Percentiles rank a stretch among this genome's conserved stretches.
Conservation (phyloP, 1,140 invertebrate species). For the Sipha flava region DNA sequence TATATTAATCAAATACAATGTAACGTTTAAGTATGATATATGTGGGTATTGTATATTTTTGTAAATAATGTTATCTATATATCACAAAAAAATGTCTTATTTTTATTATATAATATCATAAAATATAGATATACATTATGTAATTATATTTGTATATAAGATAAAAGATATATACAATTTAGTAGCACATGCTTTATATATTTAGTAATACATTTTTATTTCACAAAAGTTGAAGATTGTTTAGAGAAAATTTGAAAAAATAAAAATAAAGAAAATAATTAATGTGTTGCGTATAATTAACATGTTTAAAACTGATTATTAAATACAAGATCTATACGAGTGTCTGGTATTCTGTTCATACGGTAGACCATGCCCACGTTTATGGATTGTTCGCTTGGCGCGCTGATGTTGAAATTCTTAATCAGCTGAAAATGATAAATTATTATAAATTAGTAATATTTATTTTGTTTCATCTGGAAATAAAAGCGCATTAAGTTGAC, state of each 20-base stretch:
- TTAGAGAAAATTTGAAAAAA: constrained; percentile 14
- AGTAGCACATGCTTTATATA: constrained; percentile 24
- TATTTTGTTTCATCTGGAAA: neutral
- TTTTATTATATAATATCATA: constrained; percentile 6
- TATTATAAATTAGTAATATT: neutral
- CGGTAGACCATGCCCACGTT: constrained; percentile 38
- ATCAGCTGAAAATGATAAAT: constrained; percentile 36
- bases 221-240: constrained; percentile 28
- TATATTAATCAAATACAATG: neutral
- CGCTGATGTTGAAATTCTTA: constrained; percentile 33
- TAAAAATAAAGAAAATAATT: neutral
- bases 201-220: constrained; percentile 30
- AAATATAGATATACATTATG: constrained; percentile 5
- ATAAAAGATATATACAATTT: constrained; percentile 21
- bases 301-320: constrained; percentile 24
- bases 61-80: neutral
- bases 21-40: neutral
- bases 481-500: neutral
- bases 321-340: constrained; percentile 35
- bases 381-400: neutral
- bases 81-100: constrained; percentile 1
- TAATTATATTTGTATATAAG: constrained; percentile 23
- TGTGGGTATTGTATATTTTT: constrained; percentile 7
- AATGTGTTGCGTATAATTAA: constrained; percentile 9
- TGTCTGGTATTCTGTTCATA: constrained; percentile 39